Conservation (phyloP, 2,888 invertebrate genomes). For the Netelia melanura region DNA sequence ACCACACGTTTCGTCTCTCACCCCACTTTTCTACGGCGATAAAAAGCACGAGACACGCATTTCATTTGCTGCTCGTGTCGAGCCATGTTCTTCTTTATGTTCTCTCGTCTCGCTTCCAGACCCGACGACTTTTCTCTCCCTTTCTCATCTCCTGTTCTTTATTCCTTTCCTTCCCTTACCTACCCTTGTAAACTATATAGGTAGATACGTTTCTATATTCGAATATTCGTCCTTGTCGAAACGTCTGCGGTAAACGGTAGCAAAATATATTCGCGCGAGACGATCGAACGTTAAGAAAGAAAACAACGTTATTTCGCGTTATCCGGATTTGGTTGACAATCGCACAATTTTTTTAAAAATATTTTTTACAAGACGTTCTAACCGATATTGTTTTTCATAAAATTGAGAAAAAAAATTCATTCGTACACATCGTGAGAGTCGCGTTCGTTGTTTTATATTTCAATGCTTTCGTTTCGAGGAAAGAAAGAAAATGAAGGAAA, state of each 20-base stretch:
- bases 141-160: constrained; percentile 21
- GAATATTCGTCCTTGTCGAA: not conserved
- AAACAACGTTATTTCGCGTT: too few relatives aligned
- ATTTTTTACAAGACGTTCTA: too few relatives aligned
- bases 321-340: too few relatives aligned
- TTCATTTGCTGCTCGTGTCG: constrained; percentile 81
- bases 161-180: constrained; percentile 32
- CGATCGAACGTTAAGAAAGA: too few relatives aligned
- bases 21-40: constrained; percentile 66
- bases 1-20: constrained; percentile 21
- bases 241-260: not conserved
- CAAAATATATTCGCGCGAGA: not conserved
- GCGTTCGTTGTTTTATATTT: too few relatives aligned
- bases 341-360: too few relatives aligned
- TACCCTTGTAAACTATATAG: constrained; percentile 15
- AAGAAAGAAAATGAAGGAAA: not conserved
- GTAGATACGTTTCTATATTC: not conserved
- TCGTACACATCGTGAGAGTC: too few relatives aligned
- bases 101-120: constrained; percentile 66
- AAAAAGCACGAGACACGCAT: constrained; percentile 81
- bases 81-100: constrained; percentile 78
- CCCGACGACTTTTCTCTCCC: constrained; percentile 27
- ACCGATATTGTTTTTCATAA: too few relatives aligned
- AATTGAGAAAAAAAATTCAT: too few relatives aligned
- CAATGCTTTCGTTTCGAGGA: too few relatives aligned